Conservation (phyloP, 2,888 invertebrate genomes). For the Oscheius myriophilus region DNA sequence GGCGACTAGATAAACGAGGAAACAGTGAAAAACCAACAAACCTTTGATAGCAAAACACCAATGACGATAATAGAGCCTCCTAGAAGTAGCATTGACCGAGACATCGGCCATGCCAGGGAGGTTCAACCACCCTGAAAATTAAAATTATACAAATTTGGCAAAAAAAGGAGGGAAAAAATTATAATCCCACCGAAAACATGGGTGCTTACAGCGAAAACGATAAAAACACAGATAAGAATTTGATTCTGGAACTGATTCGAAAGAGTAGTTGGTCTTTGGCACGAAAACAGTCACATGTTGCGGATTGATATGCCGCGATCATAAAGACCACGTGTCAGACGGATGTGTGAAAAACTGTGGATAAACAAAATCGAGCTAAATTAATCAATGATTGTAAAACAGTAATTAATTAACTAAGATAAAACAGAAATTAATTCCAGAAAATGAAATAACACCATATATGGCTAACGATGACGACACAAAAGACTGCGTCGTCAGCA, state of each 20-base stretch:
- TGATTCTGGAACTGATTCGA: too few species aligned
- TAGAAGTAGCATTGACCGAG: conserved; percentile 16
- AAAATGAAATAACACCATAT: too few species aligned
- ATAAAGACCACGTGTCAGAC: conserved; percentile 20
- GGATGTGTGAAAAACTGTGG: too few species aligned
- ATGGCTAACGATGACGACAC: too few species aligned
- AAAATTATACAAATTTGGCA: background rate
- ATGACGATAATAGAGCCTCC: conserved; percentile 16
- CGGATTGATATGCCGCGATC: too few species aligned
- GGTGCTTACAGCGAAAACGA: background rate
- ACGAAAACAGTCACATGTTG: conserved; percentile 24
- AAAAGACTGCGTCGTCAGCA: too few species aligned
- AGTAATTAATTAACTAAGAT: too few species aligned
- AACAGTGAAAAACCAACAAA: conserved; percentile 3
- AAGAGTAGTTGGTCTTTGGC: conserved; percentile 9
- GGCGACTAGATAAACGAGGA: background rate
- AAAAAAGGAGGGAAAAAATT: conserved; percentile 7
- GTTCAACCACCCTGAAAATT: conserved; percentile 17
- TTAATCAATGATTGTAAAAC: too few species aligned
- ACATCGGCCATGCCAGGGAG: conserved; percentile 13
- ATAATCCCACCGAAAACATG: background rate
- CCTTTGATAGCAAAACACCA: conserved; percentile 20
- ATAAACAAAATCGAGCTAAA: too few species aligned
- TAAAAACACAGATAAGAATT: too few species aligned
- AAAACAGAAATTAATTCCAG: too few species aligned